Evolutionary conservation across 2,888 invertebrate species (phyloP), one percentile per base, ranked within the genome.

Genomic region (Nomada fabriciana): DNA sequence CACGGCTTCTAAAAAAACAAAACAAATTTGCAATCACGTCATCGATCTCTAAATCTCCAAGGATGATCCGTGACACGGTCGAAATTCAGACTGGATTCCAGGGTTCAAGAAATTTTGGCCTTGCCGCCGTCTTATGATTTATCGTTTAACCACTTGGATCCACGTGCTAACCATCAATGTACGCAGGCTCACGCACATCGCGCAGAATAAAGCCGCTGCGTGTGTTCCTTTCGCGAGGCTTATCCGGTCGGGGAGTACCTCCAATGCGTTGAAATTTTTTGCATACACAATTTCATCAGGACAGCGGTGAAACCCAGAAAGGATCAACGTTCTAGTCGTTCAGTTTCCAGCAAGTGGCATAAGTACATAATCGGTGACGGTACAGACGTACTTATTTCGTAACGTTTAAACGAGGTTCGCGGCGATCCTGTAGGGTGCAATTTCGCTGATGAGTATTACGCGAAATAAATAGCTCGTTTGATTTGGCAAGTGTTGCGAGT

Each of bases 141-240:
- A 80, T 76, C 68, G 59, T 76, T 18, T 65, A 36, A 36, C 36
- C 42, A 15, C 13, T 57, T 75, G 43, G 53, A 42, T 53, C 50
- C 71, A 59, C 57, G 79, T 57, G 80, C 36, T 75, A 77, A 75
- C 64, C 59, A 29, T 23, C 4, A 20, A 47, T 3, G 42, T 7
- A 57, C 70, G 67, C n/a, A 25, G 50, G 47, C 76, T 29, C 65
- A n/a, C 57, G 55, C 55, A 25, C 57, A 50, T 69, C 52, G 50
- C 76, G 52, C 25, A 29, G 20, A 43, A 64, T 59, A 53, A 65
- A 53, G 70, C 50, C 25, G 18, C 43, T 50, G 42, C 13, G 65
- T 20, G 42, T 50, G 29, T 43, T 59, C 52, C 29, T 69, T 74
- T 68, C 73, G 69, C 57, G 18, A 2, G 47, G n/a, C 10, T 36